Evolutionary conservation across 2,113 vertebrate genomes (phyloP).

Genomic region (Meleagris gallopavo): DNA sequence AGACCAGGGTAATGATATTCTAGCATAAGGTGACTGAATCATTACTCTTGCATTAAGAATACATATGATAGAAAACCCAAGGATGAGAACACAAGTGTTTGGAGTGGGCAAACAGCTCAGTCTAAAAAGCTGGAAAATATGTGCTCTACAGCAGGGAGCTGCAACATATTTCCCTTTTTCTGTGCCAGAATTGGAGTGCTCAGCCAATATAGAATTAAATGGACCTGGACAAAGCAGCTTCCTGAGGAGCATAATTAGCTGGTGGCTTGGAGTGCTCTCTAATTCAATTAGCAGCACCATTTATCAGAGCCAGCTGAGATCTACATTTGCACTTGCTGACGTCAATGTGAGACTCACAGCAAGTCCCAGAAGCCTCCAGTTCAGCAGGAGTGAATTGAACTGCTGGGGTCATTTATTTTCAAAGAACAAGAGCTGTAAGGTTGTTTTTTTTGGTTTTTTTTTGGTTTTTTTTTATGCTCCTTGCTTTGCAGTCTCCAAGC

Average conservation of each 20-base stretch:
- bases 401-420: conserved; percentile 53
- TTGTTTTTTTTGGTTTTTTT: not conserved
- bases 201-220: conserved; percentile 75
- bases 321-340: conserved; percentile 69
- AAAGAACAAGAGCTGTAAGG: conserved; percentile 7
- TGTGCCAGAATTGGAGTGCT: conserved; percentile 59
- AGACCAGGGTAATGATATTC: not conserved
- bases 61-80: not conserved
- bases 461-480: not conserved
- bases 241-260: conserved; percentile 72
- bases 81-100: not conserved
- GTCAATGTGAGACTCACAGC: conserved; percentile 53
- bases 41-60: not conserved
- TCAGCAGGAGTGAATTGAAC: conserved; percentile 46
- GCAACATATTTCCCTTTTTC: conserved; percentile 27
- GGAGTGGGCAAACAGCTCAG: not conserved
- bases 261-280: conserved; percentile 73
- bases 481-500: not conserved
- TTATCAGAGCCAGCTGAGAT: conserved; percentile 74
- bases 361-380: conserved; percentile 65
- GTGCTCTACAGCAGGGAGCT: conserved; percentile 56
- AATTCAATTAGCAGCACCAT: conserved; percentile 82
- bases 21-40: not conserved
- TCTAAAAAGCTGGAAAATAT: conserved; percentile 49
- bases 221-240: conserved; percentile 75